These are phyloP conservation scores for Erythrolamprus reginae DNA, from an alignment of 2,113 vertebrate species.

Conservation along the genomic window DNA sequence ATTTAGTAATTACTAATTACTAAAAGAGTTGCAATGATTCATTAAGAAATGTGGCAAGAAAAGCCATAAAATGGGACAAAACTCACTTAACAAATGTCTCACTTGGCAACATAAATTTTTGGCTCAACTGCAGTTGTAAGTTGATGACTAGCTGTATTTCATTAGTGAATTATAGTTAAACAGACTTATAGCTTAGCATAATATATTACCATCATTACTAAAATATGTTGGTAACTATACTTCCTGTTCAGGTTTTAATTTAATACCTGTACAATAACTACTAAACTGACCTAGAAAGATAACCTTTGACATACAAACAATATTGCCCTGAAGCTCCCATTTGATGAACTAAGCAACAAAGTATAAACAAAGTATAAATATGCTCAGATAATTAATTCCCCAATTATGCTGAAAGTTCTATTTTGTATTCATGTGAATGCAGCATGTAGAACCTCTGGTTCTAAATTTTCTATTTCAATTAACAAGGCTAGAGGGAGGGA, in stretches of 20 bases:
- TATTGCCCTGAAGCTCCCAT: background rate
- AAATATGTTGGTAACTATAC: background rate
- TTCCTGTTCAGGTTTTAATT: background rate
- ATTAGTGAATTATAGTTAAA: background rate
- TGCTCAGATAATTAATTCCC: background rate
- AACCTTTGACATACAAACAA: background rate
- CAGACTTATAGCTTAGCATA: background rate
- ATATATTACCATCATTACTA: background rate
- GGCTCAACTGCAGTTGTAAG: too few relatives aligned
- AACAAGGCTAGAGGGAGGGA: background rate
- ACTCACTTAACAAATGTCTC: too few relatives aligned
- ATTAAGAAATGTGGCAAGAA: too few relatives aligned
- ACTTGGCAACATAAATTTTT: too few relatives aligned
- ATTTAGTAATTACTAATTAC: too few relatives aligned
- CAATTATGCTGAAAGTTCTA: background rate
- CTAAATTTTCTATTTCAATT: background rate
- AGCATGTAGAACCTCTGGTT: background rate
- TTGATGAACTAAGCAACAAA: background rate
- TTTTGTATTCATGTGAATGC: background rate
- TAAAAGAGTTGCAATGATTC: too few relatives aligned
- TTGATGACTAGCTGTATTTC: background rate
- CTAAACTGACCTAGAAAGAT: background rate
- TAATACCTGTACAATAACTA: background rate
- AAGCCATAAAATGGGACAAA: too few relatives aligned
- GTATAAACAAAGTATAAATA: background rate